Evolutionary conservation across 1,140 invertebrate genomes (phyloP).

Genomic region (Arion vulgaris): DNA sequence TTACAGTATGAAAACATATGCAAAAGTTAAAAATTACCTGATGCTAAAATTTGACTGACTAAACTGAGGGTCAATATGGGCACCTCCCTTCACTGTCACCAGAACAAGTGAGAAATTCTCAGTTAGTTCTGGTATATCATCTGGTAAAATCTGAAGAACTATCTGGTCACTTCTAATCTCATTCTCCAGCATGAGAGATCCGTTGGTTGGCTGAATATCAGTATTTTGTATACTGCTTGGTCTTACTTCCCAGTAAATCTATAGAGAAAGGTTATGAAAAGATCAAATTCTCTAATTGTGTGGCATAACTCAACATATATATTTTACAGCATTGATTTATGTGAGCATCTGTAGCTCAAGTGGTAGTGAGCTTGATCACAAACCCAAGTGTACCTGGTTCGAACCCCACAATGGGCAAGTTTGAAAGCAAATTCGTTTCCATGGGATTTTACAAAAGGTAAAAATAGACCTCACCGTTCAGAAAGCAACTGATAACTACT

Average conservation of each 20-base stretch:
- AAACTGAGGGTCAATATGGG: constrained; percentile 57
- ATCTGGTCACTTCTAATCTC: constrained; percentile 54
- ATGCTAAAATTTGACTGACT: constrained; percentile 61
- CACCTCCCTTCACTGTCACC: constrained; percentile 61
- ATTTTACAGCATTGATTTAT: too few species aligned
- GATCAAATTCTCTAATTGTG: neutral
- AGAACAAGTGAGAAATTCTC: constrained; percentile 61
- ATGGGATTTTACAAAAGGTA: too few species aligned
- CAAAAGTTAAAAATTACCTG: too few species aligned
- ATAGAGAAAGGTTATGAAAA: neutral
- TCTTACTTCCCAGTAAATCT: constrained; percentile 65
- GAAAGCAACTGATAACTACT: too few species aligned
- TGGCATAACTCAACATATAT: too few species aligned
- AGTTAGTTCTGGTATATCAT: constrained; percentile 64
- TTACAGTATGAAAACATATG: too few species aligned
- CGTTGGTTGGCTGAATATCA: constrained; percentile 60
- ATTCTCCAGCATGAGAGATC: constrained; percentile 54
- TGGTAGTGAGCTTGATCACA: too few species aligned
- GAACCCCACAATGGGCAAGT: too few species aligned
- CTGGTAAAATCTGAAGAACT: constrained; percentile 58
- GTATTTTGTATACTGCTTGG: constrained; percentile 42
- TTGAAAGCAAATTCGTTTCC: too few species aligned
- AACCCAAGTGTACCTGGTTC: too few species aligned
- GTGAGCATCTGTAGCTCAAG: too few species aligned
- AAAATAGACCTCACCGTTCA: too few species aligned